Conservation (phyloP, 2,113 vertebrate genomes). For the Catharus fuscescens region DNA sequence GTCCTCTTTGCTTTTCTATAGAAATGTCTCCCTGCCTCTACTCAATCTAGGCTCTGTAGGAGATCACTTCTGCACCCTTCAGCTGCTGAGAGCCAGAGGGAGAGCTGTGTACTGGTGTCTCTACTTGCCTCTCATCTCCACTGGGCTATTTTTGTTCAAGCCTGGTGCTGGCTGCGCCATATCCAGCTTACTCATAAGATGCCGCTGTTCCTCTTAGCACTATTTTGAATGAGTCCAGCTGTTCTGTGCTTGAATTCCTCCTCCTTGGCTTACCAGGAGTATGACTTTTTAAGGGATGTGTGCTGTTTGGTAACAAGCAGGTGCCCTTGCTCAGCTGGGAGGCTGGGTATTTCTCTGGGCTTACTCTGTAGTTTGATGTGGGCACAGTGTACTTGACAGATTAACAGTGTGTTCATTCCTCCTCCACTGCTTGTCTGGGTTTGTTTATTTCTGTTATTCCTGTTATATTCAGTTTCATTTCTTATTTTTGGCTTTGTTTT, state of each 20-base stretch:
- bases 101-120: not conserved
- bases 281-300: not conserved
- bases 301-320: not conserved
- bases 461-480: not conserved
- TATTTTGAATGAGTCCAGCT: not conserved
- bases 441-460: constrained; percentile 40
- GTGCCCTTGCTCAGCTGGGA: not conserved
- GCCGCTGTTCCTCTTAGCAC: not conserved
- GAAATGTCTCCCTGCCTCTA: not conserved
- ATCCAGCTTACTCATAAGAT: not conserved
- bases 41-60: not conserved
- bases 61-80: not conserved
- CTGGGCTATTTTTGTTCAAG: not conserved
- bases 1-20: not conserved
- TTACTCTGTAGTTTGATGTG: not conserved
- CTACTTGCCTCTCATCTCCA: not conserved
- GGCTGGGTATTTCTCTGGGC: not conserved
- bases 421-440: not conserved
- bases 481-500: constrained; percentile 30
- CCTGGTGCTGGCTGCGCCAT: not conserved
- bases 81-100: not conserved
- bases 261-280: not conserved
- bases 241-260: not conserved
- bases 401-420: not conserved
- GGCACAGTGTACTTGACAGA: not conserved